phyloP scores from a whole-genome alignment of 1,140 invertebrate species.

The Melitaea cinxia region DNA sequence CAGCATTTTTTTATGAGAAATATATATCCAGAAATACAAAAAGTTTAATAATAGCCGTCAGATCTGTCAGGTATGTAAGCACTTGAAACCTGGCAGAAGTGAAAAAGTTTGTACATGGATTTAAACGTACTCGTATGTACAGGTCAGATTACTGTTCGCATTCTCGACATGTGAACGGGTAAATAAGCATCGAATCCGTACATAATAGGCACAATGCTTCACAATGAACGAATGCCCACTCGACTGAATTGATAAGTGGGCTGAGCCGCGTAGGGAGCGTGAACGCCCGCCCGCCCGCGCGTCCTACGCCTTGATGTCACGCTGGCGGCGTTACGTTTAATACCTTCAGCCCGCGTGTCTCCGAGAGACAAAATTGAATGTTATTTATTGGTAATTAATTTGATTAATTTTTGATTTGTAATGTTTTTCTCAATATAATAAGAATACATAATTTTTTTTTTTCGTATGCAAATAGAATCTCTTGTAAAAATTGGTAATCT shows the following conservation, averaged over 20 bases:
- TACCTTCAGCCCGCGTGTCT: constrained; percentile 11
- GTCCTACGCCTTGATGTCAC: constrained; percentile 19
- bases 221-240: constrained; percentile 79
- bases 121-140: constrained; percentile 26
- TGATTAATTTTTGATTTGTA: too few relatives aligned
- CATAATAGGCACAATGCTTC: constrained; percentile 77
- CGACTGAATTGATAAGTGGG: constrained; percentile 80
- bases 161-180: constrained; percentile 68
- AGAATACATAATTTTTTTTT: too few relatives aligned
- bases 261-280: constrained; percentile 66
- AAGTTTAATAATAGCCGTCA: too few relatives aligned
- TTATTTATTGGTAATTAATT: too few relatives aligned
- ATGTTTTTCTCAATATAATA: too few relatives aligned
- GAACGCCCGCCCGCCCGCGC: constrained; percentile 48
- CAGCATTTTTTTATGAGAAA: too few relatives aligned
- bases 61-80: too few relatives aligned
- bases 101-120: constrained; percentile 15
- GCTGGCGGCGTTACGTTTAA: neutral
- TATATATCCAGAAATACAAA: too few relatives aligned
- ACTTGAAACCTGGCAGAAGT: neutral
- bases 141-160: constrained; percentile 22
- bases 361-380: constrained; percentile 30
- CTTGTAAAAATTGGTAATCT: too few relatives aligned
- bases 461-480: too few relatives aligned
- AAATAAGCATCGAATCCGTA: constrained; percentile 72